Evolutionary conservation across 2,797 vertebrate genomes (phyloP).

Genomic region (Amblyopsis hoosieri): DNA sequence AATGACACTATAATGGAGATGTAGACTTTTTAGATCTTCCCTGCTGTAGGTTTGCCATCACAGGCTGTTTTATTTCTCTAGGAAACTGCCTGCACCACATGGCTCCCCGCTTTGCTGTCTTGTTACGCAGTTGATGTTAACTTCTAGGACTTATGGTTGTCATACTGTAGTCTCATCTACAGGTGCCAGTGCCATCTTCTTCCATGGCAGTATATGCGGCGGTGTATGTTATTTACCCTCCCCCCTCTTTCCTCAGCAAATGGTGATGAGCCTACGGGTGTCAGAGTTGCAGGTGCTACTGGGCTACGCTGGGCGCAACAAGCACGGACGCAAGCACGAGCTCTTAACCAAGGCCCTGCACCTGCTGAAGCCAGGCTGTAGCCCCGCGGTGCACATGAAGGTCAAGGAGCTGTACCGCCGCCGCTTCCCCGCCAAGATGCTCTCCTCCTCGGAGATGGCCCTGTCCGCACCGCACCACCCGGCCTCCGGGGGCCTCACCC

Average conservation of each 20-base stretch:
- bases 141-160: no score
- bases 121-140: no score
- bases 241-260: conserved; percentile 83
- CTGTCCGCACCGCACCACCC: conserved; percentile 87
- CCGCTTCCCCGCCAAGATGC: conserved; percentile 95
- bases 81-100: no score
- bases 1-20: no score
- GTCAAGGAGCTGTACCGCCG: conserved; percentile 97
- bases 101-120: no score
- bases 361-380: conserved; percentile 95
- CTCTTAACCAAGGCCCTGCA: conserved; percentile 96
- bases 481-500: conserved; percentile 80
- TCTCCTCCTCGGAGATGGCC: conserved; percentile 89
- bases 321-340: conserved; percentile 98
- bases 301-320: conserved; percentile 97
- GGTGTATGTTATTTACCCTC: background rate
- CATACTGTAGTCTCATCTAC: no score
- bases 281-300: conserved; percentile 98
- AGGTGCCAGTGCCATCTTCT: no score
- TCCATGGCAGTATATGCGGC: no score
- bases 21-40: no score
- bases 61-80: no score
- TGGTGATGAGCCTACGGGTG: conserved; percentile 99
- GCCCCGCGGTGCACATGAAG: conserved; percentile 97
- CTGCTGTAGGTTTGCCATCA: no score